Evolutionary conservation across 1,140 invertebrate species (phyloP), one percentile per base, ranked within the genome.

Genomic region (Saxidomus purpurata): DNA sequence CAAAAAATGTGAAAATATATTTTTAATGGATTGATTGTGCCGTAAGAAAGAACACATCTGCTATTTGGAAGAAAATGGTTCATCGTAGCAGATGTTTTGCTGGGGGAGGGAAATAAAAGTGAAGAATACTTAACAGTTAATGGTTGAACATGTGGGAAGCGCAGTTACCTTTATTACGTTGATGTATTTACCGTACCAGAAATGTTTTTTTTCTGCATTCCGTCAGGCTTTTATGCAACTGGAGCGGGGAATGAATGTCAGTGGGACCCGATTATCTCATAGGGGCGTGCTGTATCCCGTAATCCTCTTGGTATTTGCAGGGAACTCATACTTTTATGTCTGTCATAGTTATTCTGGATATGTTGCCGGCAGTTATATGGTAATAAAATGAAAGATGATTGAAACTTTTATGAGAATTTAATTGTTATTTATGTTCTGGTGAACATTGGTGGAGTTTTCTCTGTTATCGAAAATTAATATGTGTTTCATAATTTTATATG

Each of bases 21-120:
- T 71, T 40, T 38, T 71, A 71, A 71, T 71, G 34, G 67, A 71
- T 38, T 36, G 34, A 28, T 63, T 63, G 59, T 63, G 25, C 59
- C 8, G 25, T 4, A 55, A 55, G 25, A 63, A 63, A 28, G 67
- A 36, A 36, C 34, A 38, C 17, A 71, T 36, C 13, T 71, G 67
- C 36, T 6, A 17, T 1, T 38, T 71, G 31, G 34, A 40, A 71
- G 8, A 71, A 38, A 9, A 19, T 38, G 4, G 13, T 38, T 71
- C 34, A 71, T 6, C 8, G 19, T 22, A 71, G 34, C 34, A 38
- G 67, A 38, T 36, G 34, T 38, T 25, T 28, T 63, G 19, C 25
- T 9, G 0, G 25, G 59, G 25, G 25, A 8, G 59, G 25, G 25
- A 28, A 63, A 63, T 28, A 38, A 38, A 17, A 2, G 1, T 9